A percentile compares a stretch with the other conserved stretches of the same genome.
phyloP scores from a whole-genome alignment of 2,113 vertebrate genomes.

The Chloebia gouldiae region DNA sequence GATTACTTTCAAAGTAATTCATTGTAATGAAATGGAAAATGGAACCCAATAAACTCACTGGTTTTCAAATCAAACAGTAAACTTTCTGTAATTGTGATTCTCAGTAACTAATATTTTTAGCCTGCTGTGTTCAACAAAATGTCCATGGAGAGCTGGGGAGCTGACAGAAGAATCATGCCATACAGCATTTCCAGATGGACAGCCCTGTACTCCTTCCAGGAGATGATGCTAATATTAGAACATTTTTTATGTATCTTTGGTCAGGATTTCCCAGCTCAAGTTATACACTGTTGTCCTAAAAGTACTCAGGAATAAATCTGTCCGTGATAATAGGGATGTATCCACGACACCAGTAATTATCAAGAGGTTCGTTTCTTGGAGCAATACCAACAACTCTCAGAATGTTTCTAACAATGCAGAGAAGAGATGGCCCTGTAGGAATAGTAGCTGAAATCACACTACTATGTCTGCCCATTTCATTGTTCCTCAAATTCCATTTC shows the following conservation, averaged over 20 bases:
- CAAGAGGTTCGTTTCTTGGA: background rate
- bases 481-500: background rate
- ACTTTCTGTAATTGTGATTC: background rate
- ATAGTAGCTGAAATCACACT: background rate
- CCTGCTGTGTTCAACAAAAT: background rate
- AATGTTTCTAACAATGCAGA: background rate
- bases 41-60: background rate
- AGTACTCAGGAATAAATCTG: background rate
- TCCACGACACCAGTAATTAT: background rate
- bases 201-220: background rate
- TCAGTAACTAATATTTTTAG: background rate
- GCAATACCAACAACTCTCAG: background rate
- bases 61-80: background rate
- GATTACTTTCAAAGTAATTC: background rate
- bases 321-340: accelerated
- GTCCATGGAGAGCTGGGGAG: background rate
- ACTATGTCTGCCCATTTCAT: background rate
- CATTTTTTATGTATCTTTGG: background rate
- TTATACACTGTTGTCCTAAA: background rate
- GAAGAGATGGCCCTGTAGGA: background rate
- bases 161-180: background rate
- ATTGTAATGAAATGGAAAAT: background rate
- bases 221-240: constrained; percentile 32
- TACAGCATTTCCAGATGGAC: constrained; percentile 29
- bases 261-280: background rate